Base-by-base conservation (phyloP, 1,140 invertebrate species). In the Chrysomallon squamiferum region DNA sequence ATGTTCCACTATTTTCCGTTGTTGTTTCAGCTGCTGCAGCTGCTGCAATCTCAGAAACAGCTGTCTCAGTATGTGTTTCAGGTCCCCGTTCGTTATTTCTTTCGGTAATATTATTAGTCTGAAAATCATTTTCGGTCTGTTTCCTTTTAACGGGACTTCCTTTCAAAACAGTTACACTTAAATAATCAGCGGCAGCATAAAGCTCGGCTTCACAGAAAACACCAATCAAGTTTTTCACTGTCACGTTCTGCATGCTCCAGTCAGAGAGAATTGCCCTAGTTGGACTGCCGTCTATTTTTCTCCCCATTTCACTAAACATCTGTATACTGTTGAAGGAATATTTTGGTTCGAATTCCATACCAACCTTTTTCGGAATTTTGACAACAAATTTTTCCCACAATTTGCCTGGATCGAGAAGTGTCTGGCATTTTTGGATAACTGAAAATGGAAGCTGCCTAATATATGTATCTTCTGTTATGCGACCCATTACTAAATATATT, bases 211-310 rank as follows among this genome's bases (percentile, higher is more conserved):
- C 56, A 5, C 56, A 56, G 7, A 80, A 52, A 3, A 71, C 71
- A 20, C 68, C 62, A 11, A 80, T 61, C 32, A 80, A 66, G 57
- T 80, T 71, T 45, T 68, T 68, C 5, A 80, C 69, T n/a, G 59
- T 62, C 3, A 76, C 64, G 65, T 78, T 78, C 61, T 80, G 78
- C 38, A 75, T 80, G 3, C 65, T 69, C 78, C 78, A 80, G 43
- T 80, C 78, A 41, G 74, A 68, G 49, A 75, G 59, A 27, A 80
- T 63, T 4, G 59, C 32, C 27, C 52, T 41, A 38, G 75, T 75
- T 1, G 73, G 62, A 66, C 75, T 77, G 43, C 62, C 68, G 27
- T 65, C 69, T 4, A 50, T 57, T 52, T 60, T 60, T 20, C 29
- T 20, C 18, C 50, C 50, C 15, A 13, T 35, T 30, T 41, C 22